Base-by-base conservation (phyloP, 2,888 invertebrate species). In the Cephus nigrinus region DNA sequence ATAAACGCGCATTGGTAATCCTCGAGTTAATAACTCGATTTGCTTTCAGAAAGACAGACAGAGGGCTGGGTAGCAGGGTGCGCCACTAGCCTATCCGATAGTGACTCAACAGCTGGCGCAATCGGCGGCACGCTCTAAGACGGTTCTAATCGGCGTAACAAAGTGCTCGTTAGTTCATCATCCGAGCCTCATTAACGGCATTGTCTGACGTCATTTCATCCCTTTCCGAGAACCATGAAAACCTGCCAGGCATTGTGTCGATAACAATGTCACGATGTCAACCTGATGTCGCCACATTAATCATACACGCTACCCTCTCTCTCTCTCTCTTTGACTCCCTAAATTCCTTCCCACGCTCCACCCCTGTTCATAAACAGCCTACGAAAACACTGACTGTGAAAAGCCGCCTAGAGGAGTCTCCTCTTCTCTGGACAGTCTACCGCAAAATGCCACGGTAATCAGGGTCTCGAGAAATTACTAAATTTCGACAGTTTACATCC, bases 261-360 rank as follows among this genome's bases (percentile, higher is more conserved):
- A 80, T 82, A 80, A 84, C 83, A 84, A 84, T 80, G 84, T 84
- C 82, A 81, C 80, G 80, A 84, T 81, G 83, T 84, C 83, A 84
- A 81, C 78, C 81, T 82, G 81, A 82, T 82, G 82, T 81, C 77
- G 78, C 76, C 79, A 80, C 81, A 84, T 84, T 84, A 84, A 84
- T 84, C 84, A 84, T 78, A 76, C 68, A 75, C 69, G 72, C 79
- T 76, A 73, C 76, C 81, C 79, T 69, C 75, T 79, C 69, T 31
- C 31, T 34, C 75, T 75, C 80, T 77, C 74, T 78, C 36, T 71
- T 32, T 11, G 69, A 36, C 23, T 74, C 80, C 55, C 55, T 55
- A 23, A 23, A 55, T 15, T 23, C 5, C 55, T 55, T 55, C 55
- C 23, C 55, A 23, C 55, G 55, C 23, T 23, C 23, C 5, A 23